Evolutionary conservation across 30 jellyfish, hydroid and myxozoan genomes (phyloP).

Genomic region (Aurelia aurita complex sp. Pacific): DNA sequence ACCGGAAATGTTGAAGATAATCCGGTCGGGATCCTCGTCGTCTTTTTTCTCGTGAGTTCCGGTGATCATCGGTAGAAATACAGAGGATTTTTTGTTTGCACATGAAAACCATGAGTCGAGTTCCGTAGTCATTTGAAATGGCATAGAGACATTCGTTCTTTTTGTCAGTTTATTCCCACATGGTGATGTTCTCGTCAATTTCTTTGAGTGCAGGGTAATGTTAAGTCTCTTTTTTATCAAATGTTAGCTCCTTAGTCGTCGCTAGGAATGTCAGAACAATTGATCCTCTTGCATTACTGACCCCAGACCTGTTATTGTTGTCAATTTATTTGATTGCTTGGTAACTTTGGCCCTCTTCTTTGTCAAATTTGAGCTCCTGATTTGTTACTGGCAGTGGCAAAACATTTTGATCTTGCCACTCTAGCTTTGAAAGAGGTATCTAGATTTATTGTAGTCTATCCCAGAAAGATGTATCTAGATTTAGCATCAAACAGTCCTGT

Average conservation of each 20-base stretch:
- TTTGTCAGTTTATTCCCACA: not conserved
- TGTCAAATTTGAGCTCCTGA: not conserved
- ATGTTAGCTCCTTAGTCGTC: too few species aligned
- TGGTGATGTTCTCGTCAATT: not conserved
- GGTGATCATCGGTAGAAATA: conserved; percentile 79
- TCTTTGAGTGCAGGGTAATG: not conserved
- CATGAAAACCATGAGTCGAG: conserved; percentile 91
- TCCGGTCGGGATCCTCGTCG: conserved; percentile 36
- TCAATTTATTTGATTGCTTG: not conserved
- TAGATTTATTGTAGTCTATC: too few species aligned
- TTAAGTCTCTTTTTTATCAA: not conserved
- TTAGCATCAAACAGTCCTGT: too few species aligned
- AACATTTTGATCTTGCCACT: too few species aligned
- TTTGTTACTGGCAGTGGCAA: too few species aligned
- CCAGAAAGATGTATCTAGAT: too few species aligned
- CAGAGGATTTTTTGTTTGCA: conserved; percentile 77
- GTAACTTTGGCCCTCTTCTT: not conserved
- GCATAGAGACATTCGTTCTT: conserved; percentile 36
- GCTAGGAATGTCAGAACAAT: too few species aligned
- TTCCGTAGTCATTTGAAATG: conserved; percentile 69
- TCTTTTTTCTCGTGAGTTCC: conserved; percentile 39
- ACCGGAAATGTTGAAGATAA: conserved; percentile 86
- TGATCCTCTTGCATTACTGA: too few species aligned
- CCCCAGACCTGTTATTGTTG: too few species aligned
- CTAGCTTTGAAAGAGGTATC: too few species aligned